Percentiles rank a stretch among this genome's conserved stretches.
Evolutionary conservation across 2,113 vertebrate species (phyloP).

Genomic region (Gorilla gorilla): DNA sequence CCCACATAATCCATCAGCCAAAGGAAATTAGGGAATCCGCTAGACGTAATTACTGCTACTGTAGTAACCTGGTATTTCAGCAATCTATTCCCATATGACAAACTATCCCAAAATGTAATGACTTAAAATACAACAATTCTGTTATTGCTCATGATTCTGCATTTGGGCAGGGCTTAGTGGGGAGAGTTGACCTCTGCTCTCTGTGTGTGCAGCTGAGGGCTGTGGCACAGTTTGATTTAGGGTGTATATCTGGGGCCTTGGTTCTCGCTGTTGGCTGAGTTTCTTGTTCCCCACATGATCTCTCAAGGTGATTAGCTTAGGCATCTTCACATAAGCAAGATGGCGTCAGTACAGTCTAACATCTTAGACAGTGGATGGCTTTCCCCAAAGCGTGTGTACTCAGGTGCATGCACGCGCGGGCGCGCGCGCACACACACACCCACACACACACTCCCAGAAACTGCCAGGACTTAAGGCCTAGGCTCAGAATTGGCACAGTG

Average conservation of each 20-base stretch:
- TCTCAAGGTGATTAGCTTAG: not conserved
- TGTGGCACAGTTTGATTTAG: not conserved
- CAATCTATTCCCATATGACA: not conserved
- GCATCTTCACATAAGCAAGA: not conserved
- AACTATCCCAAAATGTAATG: not conserved
- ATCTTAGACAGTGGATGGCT: not conserved
- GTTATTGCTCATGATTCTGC: not conserved
- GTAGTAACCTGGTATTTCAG: not conserved
- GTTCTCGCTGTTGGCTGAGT: not conserved
- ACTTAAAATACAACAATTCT: not conserved
- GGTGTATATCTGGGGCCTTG: not conserved
- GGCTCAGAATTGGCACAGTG: not conserved
- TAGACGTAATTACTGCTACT: not conserved
- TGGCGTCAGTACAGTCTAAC: not conserved
- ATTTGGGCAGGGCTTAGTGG: not conserved
- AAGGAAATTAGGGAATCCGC: not conserved
- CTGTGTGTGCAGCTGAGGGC: not conserved
- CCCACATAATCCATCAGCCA: not conserved
- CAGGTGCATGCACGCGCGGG: fast-evolving
- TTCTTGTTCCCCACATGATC: not conserved
- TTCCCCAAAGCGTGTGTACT: not conserved
- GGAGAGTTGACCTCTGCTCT: not conserved
- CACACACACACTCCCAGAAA: not conserved
- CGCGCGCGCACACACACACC: no score
- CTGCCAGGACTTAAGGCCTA: not conserved